Base-by-base conservation (phyloP, 1,140 invertebrate genomes). In the Drosophila ficusphila region DNA sequence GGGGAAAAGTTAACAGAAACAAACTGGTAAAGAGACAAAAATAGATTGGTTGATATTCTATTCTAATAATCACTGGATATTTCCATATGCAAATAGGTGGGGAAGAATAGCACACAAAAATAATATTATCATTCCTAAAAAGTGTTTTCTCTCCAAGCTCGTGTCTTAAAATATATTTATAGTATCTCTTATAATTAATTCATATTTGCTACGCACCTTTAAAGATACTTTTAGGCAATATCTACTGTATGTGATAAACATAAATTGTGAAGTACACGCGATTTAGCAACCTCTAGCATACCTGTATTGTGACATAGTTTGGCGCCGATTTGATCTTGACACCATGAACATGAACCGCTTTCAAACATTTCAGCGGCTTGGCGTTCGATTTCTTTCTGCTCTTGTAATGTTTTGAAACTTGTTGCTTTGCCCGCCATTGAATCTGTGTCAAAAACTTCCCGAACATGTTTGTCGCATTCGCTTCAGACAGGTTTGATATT, bases 291-390 rank as follows among this genome's bases (percentile, higher is more conserved):
- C 57, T 29, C 19, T 58, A 18, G 25, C 54, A 41, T 27, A 64
- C 34, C 33, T 29, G 62, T 64, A 49, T 62, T 52, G 44, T 67
- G 62, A 67, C 62, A 67, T 39, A 67, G 62, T 65, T 67, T 48
- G 44, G 33, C 60, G 46, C 36, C 60, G 36, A 12, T 67, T 67
- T 29, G 62, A 42, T 67, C 62, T 67, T 67, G 62, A 67, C 62
- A 67, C 62, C 61, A 49, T 67, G 60, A 61, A 61, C 61, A 56
- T 56, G 53, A 61, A 61, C 34, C 58, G 58, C 58, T 61, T 61
- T 61, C 58, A 18, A 61, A 18, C 58, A 42, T 60, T 21, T 31
- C n/a, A 65, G 42, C 19, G 27, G 58, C 34, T 31, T 21, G 27
- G 12, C 18, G 36, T 67, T 67, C n/a, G 60, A 21, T 51, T 67